Base-by-base conservation (phyloP, 2,797 vertebrate species). In the Diplodus sargus region DNA sequence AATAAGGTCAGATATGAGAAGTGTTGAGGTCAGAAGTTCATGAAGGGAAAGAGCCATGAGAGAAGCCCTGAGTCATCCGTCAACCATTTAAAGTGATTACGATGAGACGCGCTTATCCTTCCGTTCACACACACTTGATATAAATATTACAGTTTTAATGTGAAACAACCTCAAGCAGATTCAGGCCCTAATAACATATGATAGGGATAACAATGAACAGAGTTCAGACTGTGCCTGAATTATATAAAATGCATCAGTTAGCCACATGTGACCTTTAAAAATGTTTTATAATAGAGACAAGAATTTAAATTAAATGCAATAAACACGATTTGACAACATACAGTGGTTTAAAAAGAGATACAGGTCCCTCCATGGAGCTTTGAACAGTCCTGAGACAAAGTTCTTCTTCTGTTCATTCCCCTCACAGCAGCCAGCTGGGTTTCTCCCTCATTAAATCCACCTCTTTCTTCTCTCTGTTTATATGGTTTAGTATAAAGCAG, bases 11-110 rank as follows among this genome's bases (percentile, higher is more conserved):
- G 52, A 86, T 23, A 81, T 65, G 81, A 84, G 76, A 76, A 63
- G 4, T 13, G 11, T 14, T 11, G 18, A 83, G 88, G 90, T 93
- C 90, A 91, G 66, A 63, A 80, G 91, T 89, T 92, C 87, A 92
- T 1, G n/a, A 52, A 45, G 65, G 74, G 48, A 67, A 45, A 49
- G 65, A 43, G 17, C 66, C 57, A 70, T 30, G 74, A 78, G 66
- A 70, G 76, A 82, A 79, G 66, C 65, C 51, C 82, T 76, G 76
- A 90, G 74, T 88, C 74, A 80, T 82, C 23, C 2, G 0, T 58
- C 17, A 22, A 15, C 34, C 4, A 39, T 52, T 83, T 80, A 78
- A 88, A 82, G 28, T 54, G 15, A 85, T 85, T 73, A 51, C 14
- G 1, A 73, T 48, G 74, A 83, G 62, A 79, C 18, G 62, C 30